Conservation (phyloP, 2,113 vertebrate genomes). For the Glaucomys volans region DNA sequence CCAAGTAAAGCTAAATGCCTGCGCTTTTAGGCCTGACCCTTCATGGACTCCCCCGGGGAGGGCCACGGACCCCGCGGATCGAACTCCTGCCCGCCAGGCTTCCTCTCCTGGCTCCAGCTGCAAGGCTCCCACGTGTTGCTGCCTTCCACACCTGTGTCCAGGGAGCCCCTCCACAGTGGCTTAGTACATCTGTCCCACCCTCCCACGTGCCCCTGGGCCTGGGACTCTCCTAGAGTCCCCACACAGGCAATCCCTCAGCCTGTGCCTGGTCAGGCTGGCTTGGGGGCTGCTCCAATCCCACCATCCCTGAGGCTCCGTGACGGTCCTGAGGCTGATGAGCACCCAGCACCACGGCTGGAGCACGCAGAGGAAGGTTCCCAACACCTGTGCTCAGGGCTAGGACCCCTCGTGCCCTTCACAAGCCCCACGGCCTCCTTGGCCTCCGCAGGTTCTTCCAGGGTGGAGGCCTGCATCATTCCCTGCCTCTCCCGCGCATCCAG, state of each 20-base stretch:
- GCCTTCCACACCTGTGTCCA: neutral
- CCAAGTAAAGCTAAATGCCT: slow-evolving; percentile 69
- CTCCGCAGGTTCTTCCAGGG: neutral
- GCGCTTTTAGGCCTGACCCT: slow-evolving; percentile 79
- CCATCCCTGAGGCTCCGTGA: neutral
- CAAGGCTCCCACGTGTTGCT: no score
- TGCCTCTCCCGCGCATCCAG: no score
- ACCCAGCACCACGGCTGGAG: no score
- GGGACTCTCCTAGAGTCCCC: neutral
- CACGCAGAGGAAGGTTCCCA: neutral
- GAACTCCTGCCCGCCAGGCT: neutral
- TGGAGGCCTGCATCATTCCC: no score
- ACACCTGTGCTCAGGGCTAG: neutral
- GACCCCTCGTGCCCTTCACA: neutral
- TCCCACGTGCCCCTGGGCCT: fast-evolving
- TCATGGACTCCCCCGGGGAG: slow-evolving; percentile 64
- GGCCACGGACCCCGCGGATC: neutral
- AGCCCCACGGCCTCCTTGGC: neutral
- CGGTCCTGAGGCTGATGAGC: neutral
- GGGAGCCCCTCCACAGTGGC: neutral
- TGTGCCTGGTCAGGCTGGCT: fast-evolving
- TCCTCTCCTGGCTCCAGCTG: neutral
- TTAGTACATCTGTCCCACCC: neutral
- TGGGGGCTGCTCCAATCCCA: neutral
- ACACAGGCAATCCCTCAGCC: neutral